phyloP scores from a whole-genome alignment of 2,888 invertebrate genomes.

The Pammene fasciana region DNA sequence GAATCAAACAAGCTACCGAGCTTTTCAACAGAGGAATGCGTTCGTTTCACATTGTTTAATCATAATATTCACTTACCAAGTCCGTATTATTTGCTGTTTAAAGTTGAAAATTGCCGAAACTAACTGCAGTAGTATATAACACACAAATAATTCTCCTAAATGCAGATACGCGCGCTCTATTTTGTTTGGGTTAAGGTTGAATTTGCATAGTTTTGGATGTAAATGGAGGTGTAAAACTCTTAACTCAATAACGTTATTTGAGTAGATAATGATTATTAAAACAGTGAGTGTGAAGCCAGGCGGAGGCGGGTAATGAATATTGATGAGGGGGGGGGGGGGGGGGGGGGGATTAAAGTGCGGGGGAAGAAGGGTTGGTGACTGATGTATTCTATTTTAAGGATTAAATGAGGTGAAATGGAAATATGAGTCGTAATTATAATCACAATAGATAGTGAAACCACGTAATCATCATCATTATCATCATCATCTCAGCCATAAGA shows the following conservation, averaged over 20 bases:
- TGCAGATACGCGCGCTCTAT: background rate
- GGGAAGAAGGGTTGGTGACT: conserved; percentile 5
- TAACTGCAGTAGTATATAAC: background rate
- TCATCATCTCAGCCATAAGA: too few species aligned
- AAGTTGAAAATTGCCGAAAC: conserved; percentile 5
- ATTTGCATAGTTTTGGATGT: background rate
- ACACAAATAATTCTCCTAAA: background rate
- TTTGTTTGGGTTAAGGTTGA: background rate
- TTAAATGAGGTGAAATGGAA: background rate
- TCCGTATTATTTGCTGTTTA: background rate
- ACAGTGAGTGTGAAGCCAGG: conserved; percentile 35
- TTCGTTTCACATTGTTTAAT: conserved; percentile 10
- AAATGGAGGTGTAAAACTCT: conserved; percentile 9
- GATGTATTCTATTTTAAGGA: background rate
- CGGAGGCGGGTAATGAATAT: conserved; percentile 36
- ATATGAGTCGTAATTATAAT: background rate
- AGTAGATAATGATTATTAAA: conserved; percentile 40
- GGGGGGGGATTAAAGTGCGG: background rate
- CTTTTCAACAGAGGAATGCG: conserved; percentile 24
- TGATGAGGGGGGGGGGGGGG: conserved; percentile 12
- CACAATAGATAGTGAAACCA: too few species aligned
- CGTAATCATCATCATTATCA: too few species aligned
- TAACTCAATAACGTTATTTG: conserved; percentile 37
- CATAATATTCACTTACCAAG: background rate
- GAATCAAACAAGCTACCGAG: conserved; percentile 20